Base-by-base conservation (phyloP, 2,888 invertebrate genomes). In the Agriotes lineatus region DNA sequence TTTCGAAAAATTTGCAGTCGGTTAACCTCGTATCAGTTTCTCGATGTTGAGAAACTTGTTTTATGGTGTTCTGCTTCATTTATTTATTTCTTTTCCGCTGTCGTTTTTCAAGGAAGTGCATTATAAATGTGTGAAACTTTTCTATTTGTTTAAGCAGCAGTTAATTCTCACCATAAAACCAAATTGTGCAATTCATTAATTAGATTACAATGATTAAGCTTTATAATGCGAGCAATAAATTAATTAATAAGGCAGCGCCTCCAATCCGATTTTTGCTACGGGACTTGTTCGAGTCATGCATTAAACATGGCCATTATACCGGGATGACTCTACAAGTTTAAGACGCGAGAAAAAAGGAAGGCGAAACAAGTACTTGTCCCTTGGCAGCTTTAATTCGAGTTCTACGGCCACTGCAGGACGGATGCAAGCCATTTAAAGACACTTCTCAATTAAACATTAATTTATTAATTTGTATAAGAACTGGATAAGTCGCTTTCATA, bases 1-100 rank as follows among this genome's bases (percentile, higher is more conserved):
- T 75, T 76, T 77, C 72, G 72, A 78, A 78, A 78, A 78, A 78
- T 76, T 72, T 72, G 74, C 75, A 68, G 71, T 71, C 71, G 68
- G 71, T 71, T 71, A 68, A 68, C 70, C 73, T 74, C 73, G 74
- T 56, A 78, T 78, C 77, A 72, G 75, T 70, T 72, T 76, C 72
- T 74, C 72, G 74, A 70, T 58, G 74, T 74, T 75, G 76, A 72
- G 73, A 76, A 78, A 78, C 78, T 73, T 70, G 75, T 75, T 75
- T 73, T 73, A 71, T 72, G 70, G 61, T 72, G 77, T 76, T 75
- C 76, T 72, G 75, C 74, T 73, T 77, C 74, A 74, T 72, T 76
- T 76, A 72, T 75, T 75, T 74, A 73, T 72, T 73, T 73, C 70
- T 74, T 71, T 72, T 74, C 66, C 62, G 35, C 39, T 37, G 59